phyloP scores from a whole-genome alignment of 2,797 vertebrate genomes.

The Mionectes olivaceus region DNA sequence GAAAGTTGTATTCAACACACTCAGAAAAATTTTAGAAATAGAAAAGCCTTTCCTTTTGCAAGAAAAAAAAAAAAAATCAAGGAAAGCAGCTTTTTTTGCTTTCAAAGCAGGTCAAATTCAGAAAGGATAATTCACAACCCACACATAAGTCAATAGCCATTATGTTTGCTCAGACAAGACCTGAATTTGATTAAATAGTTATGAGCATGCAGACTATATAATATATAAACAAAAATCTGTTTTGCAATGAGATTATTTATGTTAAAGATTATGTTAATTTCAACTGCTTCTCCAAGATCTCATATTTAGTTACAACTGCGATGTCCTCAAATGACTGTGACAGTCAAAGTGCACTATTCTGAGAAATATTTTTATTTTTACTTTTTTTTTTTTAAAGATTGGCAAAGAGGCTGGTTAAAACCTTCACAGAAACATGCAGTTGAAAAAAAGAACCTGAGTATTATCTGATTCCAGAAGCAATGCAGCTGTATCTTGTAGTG shows the following conservation, averaged over 20 bases:
- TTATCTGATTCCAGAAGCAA: not conserved
- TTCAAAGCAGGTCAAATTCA: not conserved
- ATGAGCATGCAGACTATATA: not conserved
- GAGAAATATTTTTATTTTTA: not conserved
- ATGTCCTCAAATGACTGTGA: not conserved
- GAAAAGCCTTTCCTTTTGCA: not conserved
- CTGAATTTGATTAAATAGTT: constrained; percentile 53
- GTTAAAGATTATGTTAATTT: not conserved
- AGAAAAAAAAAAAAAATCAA: not conserved
- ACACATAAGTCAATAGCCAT: constrained; percentile 14
- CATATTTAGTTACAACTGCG: not conserved
- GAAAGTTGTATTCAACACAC: not conserved
- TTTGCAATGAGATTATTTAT: constrained; percentile 23
- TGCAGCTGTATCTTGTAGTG: not conserved
- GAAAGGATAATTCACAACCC: constrained; percentile 16
- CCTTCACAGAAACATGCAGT: not conserved
- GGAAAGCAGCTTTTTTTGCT: not conserved
- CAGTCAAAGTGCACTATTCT: not conserved
- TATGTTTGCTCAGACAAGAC: constrained; percentile 43
- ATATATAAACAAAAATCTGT: not conserved
- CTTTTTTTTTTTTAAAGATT: not conserved
- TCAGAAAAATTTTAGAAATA: not conserved
- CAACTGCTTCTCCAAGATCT: not conserved
- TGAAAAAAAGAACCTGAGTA: not conserved
- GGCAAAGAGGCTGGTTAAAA: not conserved